phyloP scores from a whole-genome alignment of 1,140 invertebrate genomes.

The Drosophila busckii region DNA sequence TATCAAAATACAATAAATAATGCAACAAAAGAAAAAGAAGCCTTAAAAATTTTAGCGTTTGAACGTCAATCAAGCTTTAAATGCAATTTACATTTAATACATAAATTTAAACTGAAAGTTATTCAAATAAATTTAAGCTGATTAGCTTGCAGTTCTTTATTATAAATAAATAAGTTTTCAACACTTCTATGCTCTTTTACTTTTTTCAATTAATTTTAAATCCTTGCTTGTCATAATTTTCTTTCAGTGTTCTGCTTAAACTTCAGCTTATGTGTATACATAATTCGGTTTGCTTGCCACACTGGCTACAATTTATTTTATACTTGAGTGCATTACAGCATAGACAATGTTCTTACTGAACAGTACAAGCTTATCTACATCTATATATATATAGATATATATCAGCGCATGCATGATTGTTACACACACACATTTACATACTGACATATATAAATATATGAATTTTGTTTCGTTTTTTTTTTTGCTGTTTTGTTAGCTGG shows the following conservation, averaged over 20 bases:
- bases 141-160: too few relatives aligned
- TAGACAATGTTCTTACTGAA: conserved; percentile 27
- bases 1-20: too few relatives aligned
- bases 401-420: conserved; percentile 23
- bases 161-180: too few relatives aligned
- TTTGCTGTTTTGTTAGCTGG: conserved; percentile 17
- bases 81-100: too few relatives aligned
- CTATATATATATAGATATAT: conserved; percentile 20
- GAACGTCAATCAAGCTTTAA: too few relatives aligned
- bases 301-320: neutral
- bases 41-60: too few relatives aligned
- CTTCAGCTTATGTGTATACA: neutral
- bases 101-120: too few relatives aligned
- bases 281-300: neutral
- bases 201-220: neutral
- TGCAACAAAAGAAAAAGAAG: too few relatives aligned
- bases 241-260: neutral
- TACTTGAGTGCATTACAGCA: conserved; percentile 8
- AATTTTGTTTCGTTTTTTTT: conserved; percentile 12
- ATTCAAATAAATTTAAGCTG: too few relatives aligned
- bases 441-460: conserved; percentile 14
- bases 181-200: neutral
- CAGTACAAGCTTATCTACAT: too few relatives aligned
- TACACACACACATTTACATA: conserved; percentile 30
- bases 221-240: too few relatives aligned